Evolutionary conservation across 2,113 vertebrate genomes (phyloP).

Genomic region (Odobenus rosmarus): DNA sequence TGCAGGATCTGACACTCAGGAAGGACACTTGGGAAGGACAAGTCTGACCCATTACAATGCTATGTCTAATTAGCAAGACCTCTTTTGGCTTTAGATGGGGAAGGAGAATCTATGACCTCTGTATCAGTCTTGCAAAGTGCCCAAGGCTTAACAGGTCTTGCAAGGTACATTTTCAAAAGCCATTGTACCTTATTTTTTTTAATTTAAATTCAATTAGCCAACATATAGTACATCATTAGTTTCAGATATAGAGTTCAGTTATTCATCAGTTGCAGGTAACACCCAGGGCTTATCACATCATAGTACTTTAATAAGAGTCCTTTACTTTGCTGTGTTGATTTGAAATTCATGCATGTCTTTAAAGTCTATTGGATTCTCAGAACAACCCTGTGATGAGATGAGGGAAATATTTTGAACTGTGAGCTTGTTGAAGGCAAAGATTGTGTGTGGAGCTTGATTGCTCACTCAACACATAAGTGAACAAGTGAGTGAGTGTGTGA

Average conservation of each 20-base stretch:
- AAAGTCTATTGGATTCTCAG: neutral
- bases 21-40: neutral
- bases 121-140: neutral
- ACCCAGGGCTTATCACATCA: neutral
- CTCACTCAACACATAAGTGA: neutral
- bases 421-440: neutral
- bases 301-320: neutral
- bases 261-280: neutral
- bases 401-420: slow-evolving; percentile 10
- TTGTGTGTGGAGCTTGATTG: neutral
- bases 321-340: neutral
- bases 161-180: neutral
- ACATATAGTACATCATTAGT: neutral
- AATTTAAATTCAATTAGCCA: neutral
- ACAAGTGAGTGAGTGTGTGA: neutral
- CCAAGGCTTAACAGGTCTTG: neutral
- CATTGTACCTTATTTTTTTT: neutral
- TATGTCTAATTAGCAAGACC: neutral
- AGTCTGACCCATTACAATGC: neutral
- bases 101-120: neutral
- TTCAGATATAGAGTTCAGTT: neutral
- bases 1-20: neutral
- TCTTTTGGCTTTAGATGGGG: neutral
- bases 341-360: neutral
- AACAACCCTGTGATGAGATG: neutral